These are phyloP conservation scores for Drosophila rhopaloa DNA, from an alignment of 1,140 invertebrate species.

Conservation along the genomic window DNA sequence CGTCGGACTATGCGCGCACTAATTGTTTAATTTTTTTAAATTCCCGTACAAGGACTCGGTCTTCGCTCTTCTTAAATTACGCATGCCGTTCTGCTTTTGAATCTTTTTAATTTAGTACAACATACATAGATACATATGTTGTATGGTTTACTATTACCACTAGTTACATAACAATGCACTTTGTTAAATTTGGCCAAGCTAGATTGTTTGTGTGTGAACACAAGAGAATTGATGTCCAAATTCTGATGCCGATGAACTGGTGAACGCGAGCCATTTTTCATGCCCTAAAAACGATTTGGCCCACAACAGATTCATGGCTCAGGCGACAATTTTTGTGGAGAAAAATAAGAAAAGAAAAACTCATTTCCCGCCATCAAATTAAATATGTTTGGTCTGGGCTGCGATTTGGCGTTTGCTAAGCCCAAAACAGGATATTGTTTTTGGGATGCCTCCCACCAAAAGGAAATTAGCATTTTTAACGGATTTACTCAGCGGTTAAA, in stretches of 20 bases:
- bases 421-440: constrained; percentile 71
- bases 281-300: too few species aligned
- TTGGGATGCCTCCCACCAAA: constrained; percentile 17
- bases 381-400: constrained; percentile 31
- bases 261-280: too few species aligned
- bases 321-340: constrained; percentile 4
- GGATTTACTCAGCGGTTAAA: constrained; percentile 40
- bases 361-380: constrained; percentile 69
- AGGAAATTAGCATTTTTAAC: constrained; percentile 68
- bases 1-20: constrained; percentile 1
- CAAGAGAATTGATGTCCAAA: too few species aligned
- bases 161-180: too few species aligned
- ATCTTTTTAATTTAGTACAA: constrained; percentile 30
- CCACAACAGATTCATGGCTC: too few species aligned
- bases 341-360: constrained; percentile 37
- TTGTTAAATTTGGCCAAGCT: too few species aligned
- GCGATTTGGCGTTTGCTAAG: constrained; percentile 40
- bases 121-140: too few species aligned
- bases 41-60: too few species aligned
- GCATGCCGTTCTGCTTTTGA: constrained; percentile 17
- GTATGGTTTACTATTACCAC: too few species aligned
- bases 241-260: too few species aligned
- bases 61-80: not conserved
- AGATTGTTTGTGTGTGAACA: too few species aligned
- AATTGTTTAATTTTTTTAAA: not conserved